Conservation (phyloP, 2,113 vertebrate species). For the human region GRCh38 chr20:61130001-61130500, state of each 20-base stretch:
- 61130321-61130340: background rate
- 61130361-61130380: background rate
- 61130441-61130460: background rate
- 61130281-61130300: accelerated
- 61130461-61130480: no score
- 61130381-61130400: background rate
- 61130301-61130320: no score
- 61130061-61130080: accelerated
- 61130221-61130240: background rate
- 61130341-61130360: background rate
- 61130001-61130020: background rate
- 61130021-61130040: background rate
- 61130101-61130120: accelerated
- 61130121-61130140: accelerated
- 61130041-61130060: background rate
- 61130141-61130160: accelerated
- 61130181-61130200: accelerated
- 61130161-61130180: background rate
- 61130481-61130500: background rate
- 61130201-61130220: background rate
- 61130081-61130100: accelerated
- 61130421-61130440: background rate
- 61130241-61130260: accelerated
- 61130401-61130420: accelerated
- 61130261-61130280: accelerated